These are phyloP conservation scores for Spermophilus dauricus DNA, from an alignment of 2,113 vertebrate species.

Conservation along the genomic window DNA sequence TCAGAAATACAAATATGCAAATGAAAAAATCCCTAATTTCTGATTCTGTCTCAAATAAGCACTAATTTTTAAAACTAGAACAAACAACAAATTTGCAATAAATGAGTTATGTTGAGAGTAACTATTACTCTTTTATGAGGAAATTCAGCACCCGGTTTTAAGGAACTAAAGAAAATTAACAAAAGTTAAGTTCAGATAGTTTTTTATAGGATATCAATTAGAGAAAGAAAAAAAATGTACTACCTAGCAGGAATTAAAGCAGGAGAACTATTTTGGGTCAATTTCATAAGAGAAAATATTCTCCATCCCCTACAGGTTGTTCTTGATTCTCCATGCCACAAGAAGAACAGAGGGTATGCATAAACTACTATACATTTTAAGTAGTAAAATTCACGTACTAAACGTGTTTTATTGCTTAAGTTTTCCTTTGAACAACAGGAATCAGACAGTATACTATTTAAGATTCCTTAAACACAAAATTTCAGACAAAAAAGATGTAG, in stretches of 20 bases:
- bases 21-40: background rate
- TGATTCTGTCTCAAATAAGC: background rate
- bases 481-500: background rate
- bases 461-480: background rate
- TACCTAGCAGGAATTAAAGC: conserved; percentile 44
- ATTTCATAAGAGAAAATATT: conserved; percentile 45
- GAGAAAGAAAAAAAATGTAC: conserved; percentile 33
- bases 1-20: conserved; percentile 15
- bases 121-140: background rate
- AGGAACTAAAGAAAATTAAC: conserved; percentile 53
- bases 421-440: background rate
- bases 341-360: background rate
- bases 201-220: background rate
- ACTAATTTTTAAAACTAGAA: conserved; percentile 22
- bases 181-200: background rate
- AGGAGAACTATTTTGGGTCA: conserved; percentile 40
- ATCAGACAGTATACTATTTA: background rate
- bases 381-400: conserved; percentile 18
- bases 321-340: background rate
- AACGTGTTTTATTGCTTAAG: background rate
- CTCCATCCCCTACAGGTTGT: conserved; percentile 8
- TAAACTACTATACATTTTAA: background rate
- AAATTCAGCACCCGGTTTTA: conserved; percentile 34
- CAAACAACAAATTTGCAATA: background rate
- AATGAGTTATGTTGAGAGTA: conserved; percentile 21